These are phyloP conservation scores for Strongylocentrotus purpuratus DNA, from an alignment of 35 echinoderm and acorn worm genomes.

Conservation along the genomic window DNA sequence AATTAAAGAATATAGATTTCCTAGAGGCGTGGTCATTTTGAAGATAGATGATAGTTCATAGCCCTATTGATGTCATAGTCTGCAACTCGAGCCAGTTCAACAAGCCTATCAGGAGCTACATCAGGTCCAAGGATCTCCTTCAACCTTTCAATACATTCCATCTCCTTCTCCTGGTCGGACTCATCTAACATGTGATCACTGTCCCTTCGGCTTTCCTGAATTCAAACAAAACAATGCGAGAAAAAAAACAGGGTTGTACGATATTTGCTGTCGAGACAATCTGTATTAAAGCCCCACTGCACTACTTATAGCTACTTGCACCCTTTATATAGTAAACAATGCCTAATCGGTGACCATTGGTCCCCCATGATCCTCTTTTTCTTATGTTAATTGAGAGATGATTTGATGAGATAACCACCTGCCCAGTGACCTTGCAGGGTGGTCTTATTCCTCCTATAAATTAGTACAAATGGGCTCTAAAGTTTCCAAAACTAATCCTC, in stretches of 20 bases:
- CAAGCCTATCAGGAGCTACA: slow-evolving; percentile 60
- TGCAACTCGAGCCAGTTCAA: slow-evolving; percentile 61
- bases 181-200: slow-evolving; percentile 56
- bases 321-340: too few relatives aligned
- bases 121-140: slow-evolving; percentile 70
- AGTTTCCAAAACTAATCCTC: too few relatives aligned
- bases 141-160: slow-evolving; percentile 48
- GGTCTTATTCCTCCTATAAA: too few relatives aligned
- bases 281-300: too few relatives aligned
- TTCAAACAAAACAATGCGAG: not conserved
- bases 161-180: slow-evolving; percentile 8
- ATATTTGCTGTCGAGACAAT: too few relatives aligned
- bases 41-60: slow-evolving; percentile 66
- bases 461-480: too few relatives aligned
- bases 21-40: not conserved
- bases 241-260: not conserved
- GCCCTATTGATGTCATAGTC: slow-evolving; percentile 89
- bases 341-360: too few relatives aligned
- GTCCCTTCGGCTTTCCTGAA: not conserved
- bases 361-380: too few relatives aligned
- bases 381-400: too few relatives aligned
- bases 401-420: too few relatives aligned
- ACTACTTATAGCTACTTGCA: too few relatives aligned
- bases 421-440: too few relatives aligned
- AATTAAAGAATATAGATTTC: not conserved